phyloP scores from a whole-genome alignment of 2,888 invertebrate genomes.

The Oscheius sp. region DNA sequence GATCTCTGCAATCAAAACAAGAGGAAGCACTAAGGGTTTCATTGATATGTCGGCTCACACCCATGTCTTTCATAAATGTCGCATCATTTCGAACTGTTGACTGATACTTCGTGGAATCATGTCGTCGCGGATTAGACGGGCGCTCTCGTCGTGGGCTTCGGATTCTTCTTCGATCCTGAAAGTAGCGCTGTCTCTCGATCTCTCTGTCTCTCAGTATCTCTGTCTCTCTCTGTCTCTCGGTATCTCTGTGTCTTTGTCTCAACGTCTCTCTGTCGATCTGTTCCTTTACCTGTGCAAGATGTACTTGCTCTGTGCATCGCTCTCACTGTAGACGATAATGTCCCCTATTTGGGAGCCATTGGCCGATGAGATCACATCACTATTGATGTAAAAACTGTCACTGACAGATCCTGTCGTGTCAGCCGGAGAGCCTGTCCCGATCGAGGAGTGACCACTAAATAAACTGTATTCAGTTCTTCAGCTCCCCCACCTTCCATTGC shows the following conservation, averaged over 20 bases:
- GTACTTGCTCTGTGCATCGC: constrained; percentile 53
- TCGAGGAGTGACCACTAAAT: constrained; percentile 41
- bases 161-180: constrained; percentile 60
- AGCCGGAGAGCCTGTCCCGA: constrained; percentile 48
- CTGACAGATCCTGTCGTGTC: constrained; percentile 63
- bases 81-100: constrained; percentile 45
- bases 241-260: neutral
- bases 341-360: constrained; percentile 36
- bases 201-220: neutral
- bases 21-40: too few relatives aligned
- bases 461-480: neutral
- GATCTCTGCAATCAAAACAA: too few relatives aligned
- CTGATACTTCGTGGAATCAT: constrained; percentile 52
- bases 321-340: constrained; percentile 29
- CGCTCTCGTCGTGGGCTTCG: constrained; percentile 45
- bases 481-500: constrained; percentile 32
- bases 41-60: too few relatives aligned
- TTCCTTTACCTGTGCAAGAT: constrained; percentile 52
- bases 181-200: too few relatives aligned
- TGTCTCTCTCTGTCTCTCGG: neutral
- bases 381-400: constrained; percentile 65
- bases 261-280: neutral
- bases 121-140: constrained; percentile 10
- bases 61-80: constrained; percentile 8
- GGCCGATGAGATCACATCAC: constrained; percentile 56